Evolutionary conservation across 23 tunicate species (phyloP).

Genomic region (Halocynthia roretzi): DNA sequence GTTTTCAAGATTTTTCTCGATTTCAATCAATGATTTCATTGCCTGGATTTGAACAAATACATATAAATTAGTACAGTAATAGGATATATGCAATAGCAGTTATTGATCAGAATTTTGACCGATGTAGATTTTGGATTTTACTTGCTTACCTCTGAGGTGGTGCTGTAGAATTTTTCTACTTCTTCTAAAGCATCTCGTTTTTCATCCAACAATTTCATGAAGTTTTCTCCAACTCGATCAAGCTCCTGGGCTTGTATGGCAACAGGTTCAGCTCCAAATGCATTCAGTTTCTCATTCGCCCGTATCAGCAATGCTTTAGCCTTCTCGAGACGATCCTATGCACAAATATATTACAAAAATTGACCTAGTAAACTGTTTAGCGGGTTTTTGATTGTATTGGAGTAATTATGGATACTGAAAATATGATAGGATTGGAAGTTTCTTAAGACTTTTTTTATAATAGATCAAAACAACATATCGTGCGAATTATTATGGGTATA

Average conservation of each 20-base stretch:
- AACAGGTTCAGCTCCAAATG: conserved; percentile 46
- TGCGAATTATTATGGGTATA: background rate
- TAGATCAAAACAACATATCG: no score
- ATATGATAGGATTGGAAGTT: no score
- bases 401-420: no score
- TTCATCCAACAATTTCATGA: conserved; percentile 51
- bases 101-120: background rate
- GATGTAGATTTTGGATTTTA: background rate
- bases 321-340: conserved; percentile 40
- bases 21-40: conserved; percentile 33
- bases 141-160: conserved; percentile 38
- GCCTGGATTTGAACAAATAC: conserved; percentile 3
- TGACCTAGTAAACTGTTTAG: no score
- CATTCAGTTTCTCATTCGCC: conserved; percentile 51
- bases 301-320: conserved; percentile 46
- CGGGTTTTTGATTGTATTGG: no score
- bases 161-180: conserved; percentile 27
- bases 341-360: background rate
- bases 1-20: conserved; percentile 31
- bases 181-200: conserved; percentile 32
- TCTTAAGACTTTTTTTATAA: no score
- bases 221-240: conserved; percentile 58
- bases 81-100: no score
- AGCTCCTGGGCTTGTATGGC: conserved; percentile 42
- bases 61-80: no score